Evolutionary conservation across 2,888 invertebrate genomes (phyloP).

Genomic region (Meteorus cinctellus): DNA sequence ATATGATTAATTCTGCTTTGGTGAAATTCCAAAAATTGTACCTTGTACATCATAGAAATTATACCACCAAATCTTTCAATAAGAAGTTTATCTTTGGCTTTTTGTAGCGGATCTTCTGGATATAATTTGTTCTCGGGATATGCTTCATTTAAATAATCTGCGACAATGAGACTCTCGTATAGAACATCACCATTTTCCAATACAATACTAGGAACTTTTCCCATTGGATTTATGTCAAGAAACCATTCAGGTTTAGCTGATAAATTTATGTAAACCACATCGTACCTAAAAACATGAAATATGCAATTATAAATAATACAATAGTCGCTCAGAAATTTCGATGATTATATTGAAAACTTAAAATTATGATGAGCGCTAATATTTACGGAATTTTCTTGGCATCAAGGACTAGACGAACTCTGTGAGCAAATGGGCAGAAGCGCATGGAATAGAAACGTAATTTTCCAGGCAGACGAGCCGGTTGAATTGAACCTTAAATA

Average conservation of each 20-base stretch:
- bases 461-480: constrained; percentile 78
- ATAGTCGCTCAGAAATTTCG: no score
- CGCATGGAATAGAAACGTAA: constrained; percentile 87
- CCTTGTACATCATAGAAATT: constrained; percentile 64
- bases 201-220: constrained; percentile 86
- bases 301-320: no score
- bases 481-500: constrained; percentile 79
- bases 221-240: constrained; percentile 78
- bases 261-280: constrained; percentile 83
- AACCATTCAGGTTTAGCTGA: constrained; percentile 89
- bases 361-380: no score
- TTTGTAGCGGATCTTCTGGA: constrained; percentile 80
- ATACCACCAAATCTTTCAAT: constrained; percentile 79
- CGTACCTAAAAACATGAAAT: constrained; percentile 75
- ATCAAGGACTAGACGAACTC: constrained; percentile 83
- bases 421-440: constrained; percentile 89
- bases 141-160: constrained; percentile 87
- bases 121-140: constrained; percentile 81
- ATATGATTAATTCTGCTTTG: background rate
- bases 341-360: no score
- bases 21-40: constrained; percentile 33
- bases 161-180: constrained; percentile 87
- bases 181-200: constrained; percentile 81
- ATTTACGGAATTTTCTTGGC: constrained; percentile 83
- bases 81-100: constrained; percentile 83